Percentiles rank a stretch among this genome's conserved stretches.
Conservation (phyloP, 2,113 vertebrate species). For the Zosterops japonicus region DNA sequence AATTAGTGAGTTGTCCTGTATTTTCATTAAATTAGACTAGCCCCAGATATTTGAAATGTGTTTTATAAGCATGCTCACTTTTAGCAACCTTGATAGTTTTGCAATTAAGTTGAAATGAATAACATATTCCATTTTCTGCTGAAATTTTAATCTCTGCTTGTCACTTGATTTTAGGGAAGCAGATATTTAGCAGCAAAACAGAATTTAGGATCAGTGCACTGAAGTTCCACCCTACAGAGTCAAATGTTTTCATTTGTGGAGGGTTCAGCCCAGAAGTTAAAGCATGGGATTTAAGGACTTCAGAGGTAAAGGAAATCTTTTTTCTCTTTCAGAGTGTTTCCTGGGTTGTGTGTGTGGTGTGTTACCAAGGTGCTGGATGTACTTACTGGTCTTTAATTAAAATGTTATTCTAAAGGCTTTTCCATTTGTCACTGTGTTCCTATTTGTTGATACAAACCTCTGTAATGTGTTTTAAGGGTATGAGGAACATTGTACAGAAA, state of each 20-base stretch:
- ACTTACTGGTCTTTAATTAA: background rate
- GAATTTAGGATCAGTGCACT: slow-evolving; percentile 85
- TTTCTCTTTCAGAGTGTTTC: background rate
- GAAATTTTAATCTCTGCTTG: background rate
- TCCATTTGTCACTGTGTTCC: background rate
- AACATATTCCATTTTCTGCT: background rate
- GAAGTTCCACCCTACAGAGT: slow-evolving; percentile 82
- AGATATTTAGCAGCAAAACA: slow-evolving; percentile 77
- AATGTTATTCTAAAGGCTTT: background rate
- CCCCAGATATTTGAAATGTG: background rate
- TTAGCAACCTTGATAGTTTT: background rate
- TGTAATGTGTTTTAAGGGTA: background rate
- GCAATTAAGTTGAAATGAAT: background rate
- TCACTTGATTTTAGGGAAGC: slow-evolving; percentile 78
- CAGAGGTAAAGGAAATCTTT: slow-evolving; percentile 79
- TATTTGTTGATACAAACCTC: background rate
- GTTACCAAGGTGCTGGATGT: background rate
- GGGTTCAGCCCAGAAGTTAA: slow-evolving; percentile 90
- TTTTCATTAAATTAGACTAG: background rate
- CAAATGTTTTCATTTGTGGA: slow-evolving; percentile 86
- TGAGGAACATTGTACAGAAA: background rate
- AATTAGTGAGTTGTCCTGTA: background rate
- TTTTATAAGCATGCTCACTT: background rate
- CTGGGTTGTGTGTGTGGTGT: background rate
- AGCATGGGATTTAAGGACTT: slow-evolving; percentile 89